Evolutionary conservation across 2,888 invertebrate species (phyloP), one percentile per base, ranked within the genome.

Genomic region (Trichopoda pennipes): DNA sequence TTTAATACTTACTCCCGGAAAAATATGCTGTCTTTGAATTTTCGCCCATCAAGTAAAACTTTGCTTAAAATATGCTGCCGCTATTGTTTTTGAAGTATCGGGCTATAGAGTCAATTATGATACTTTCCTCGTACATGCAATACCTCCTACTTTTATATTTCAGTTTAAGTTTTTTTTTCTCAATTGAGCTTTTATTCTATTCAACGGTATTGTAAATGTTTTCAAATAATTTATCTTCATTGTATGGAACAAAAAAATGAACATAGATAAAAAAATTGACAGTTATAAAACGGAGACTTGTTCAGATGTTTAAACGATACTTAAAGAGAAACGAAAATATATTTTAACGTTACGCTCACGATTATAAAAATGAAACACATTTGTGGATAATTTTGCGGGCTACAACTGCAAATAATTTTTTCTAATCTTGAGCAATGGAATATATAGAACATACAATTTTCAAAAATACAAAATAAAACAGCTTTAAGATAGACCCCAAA

Each of bases 201-300:
- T 61, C 68, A 61, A 60, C 47, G 47, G 77, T 77, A 64, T 74
- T 80, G 55, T 63, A 61, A 80, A 73, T 74, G 49, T 56, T 56
- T 80, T 68, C 68, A 74, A 74, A 80, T 80, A 73, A 73, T 80
- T 80, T 80, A 68, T 80, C 68, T 80, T 68, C 61, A 80, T 80
- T 80, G 79, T 74, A 28, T 56, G 61, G 49, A 79, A 79, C 70
- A 10, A 35, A 63, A 17, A 51, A 68, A 17, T 53, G 35, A 60
- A 42, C 23, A 28, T 6, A 56, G 49, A 49, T 9, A 75, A 42
- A 58, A 38, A 77, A 61, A 80, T 80, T 74, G 66, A 68, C 79
- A 55, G 79, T 74, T 80, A 72, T 21, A 68, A 72, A 55, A 72
- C 35, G 19, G 3, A 17, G 7, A 55, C 21, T 21, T n/a, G 28